phyloP scores from a whole-genome alignment of 2,888 invertebrate genomes.

The Lapara coniferarum region DNA sequence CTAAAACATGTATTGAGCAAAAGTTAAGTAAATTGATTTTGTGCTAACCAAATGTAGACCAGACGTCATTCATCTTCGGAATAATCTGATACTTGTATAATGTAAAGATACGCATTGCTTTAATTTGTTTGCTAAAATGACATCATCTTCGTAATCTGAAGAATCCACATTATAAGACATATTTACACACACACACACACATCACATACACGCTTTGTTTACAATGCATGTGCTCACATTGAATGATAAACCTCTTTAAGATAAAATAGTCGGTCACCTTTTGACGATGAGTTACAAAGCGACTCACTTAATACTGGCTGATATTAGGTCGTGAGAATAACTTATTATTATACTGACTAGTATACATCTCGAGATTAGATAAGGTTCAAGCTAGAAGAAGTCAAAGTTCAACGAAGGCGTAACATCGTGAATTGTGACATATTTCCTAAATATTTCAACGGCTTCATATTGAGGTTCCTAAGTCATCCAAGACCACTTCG shows the following conservation, averaged over 20 bases:
- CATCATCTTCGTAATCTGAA: slow-evolving; percentile 1
- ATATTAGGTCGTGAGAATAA: slow-evolving; percentile 64
- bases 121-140: neutral
- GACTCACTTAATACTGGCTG: slow-evolving; percentile 58
- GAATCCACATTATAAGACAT: neutral
- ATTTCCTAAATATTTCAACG: too few relatives aligned
- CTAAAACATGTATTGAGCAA: neutral
- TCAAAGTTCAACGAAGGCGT: slow-evolving; percentile 3
- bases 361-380: slow-evolving; percentile 35
- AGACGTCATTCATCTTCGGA: neutral
- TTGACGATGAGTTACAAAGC: slow-evolving; percentile 51
- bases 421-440: neutral
- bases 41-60: slow-evolving; percentile 3
- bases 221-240: slow-evolving; percentile 44
- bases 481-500: too few relatives aligned
- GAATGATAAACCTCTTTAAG: slow-evolving; percentile 55
- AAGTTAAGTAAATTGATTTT: neutral
- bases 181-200: neutral
- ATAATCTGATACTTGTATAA: slow-evolving; percentile 6
- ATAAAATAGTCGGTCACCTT: slow-evolving; percentile 56
- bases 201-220: neutral
- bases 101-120: neutral
- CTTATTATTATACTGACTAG: slow-evolving; percentile 51
- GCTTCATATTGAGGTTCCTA: too few relatives aligned
- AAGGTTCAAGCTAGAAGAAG: neutral